Conservation (phyloP, 2,113 vertebrate genomes). For the Bufo bufo region DNA sequence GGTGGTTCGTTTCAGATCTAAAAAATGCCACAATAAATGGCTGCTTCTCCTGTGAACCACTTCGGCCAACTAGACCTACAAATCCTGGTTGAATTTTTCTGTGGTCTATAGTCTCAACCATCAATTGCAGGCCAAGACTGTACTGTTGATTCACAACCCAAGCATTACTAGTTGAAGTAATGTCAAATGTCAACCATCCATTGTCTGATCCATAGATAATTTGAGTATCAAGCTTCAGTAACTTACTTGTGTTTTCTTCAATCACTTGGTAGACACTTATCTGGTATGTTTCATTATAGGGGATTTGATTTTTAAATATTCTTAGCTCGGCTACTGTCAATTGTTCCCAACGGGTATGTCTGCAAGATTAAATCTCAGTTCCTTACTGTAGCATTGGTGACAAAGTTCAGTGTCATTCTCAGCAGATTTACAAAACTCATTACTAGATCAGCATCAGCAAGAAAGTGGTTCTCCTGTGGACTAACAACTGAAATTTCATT, state of each 20-base stretch:
- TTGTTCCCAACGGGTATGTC: slow-evolving; percentile 39
- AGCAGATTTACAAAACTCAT: slow-evolving; percentile 97
- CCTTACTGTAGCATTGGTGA: slow-evolving; percentile 26
- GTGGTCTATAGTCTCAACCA: slow-evolving; percentile 16
- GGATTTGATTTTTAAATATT: slow-evolving; percentile 42
- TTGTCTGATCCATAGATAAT: neutral
- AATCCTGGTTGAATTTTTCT: slow-evolving; percentile 33
- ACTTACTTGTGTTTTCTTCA: neutral
- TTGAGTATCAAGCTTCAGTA: slow-evolving; percentile 22
- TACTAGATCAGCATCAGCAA: slow-evolving; percentile 93
- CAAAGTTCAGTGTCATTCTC: slow-evolving; percentile 64
- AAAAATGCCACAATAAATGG: slow-evolving; percentile 55
- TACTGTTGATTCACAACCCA: slow-evolving; percentile 28
- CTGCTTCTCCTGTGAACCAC: slow-evolving; percentile 47
- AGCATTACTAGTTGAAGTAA: slow-evolving; percentile 25
- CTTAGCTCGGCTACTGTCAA: slow-evolving; percentile 36
- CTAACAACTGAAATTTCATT: slow-evolving; percentile 80
- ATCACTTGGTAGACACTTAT: slow-evolving; percentile 43
- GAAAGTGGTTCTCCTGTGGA: slow-evolving; percentile 87
- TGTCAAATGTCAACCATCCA: slow-evolving; percentile 49
- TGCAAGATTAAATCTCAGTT: slow-evolving; percentile 42
- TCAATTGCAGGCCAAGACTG: slow-evolving; percentile 39
- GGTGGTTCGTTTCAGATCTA: slow-evolving; percentile 29
- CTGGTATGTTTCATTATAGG: slow-evolving; percentile 32
- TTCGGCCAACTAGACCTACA: slow-evolving; percentile 31